Evolutionary conservation across 2,888 invertebrate genomes (phyloP).

Genomic region (Acrobeloides nanus): DNA sequence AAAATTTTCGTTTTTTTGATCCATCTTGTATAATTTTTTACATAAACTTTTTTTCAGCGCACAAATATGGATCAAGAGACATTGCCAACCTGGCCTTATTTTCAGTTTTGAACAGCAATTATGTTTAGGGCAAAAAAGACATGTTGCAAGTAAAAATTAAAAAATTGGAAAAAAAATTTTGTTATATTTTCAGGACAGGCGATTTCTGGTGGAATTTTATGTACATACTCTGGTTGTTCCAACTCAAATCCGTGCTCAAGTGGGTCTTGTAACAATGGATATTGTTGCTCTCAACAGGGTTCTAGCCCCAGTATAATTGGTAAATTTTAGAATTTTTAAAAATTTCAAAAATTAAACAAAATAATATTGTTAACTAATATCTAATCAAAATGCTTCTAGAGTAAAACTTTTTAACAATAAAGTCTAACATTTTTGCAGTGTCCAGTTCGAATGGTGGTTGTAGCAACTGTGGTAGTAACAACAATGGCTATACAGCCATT

Average conservation of each 20-base stretch:
- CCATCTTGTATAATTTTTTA: background rate
- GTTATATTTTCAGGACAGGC: slow-evolving; percentile 7
- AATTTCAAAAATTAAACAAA: too few relatives aligned
- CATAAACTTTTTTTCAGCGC: slow-evolving; percentile 31
- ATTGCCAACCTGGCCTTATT: slow-evolving; percentile 45
- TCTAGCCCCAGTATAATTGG: too few relatives aligned
- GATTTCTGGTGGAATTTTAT: slow-evolving; percentile 36
- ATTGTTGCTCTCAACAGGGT: slow-evolving; percentile 52
- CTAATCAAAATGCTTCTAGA: too few relatives aligned
- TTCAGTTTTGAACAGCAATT: slow-evolving; percentile 53
- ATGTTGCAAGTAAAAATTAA: slow-evolving; percentile 12
- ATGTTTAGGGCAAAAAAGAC: slow-evolving; percentile 37
- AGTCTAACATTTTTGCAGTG: too few relatives aligned
- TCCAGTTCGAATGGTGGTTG: too few relatives aligned
- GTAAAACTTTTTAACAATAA: too few relatives aligned
- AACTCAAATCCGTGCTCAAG: slow-evolving; percentile 40
- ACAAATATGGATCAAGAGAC: slow-evolving; percentile 45
- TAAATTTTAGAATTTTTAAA: too few relatives aligned
- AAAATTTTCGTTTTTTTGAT: background rate
- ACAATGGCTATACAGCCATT: too few relatives aligned
- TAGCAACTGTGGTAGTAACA: too few relatives aligned
- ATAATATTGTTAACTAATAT: too few relatives aligned
- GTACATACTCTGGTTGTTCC: slow-evolving; percentile 49
- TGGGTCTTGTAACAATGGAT: slow-evolving; percentile 52
- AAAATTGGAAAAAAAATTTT: too few relatives aligned